Evolutionary conservation across 2,888 invertebrate species (phyloP).

Genomic region (Patella caerulea): DNA sequence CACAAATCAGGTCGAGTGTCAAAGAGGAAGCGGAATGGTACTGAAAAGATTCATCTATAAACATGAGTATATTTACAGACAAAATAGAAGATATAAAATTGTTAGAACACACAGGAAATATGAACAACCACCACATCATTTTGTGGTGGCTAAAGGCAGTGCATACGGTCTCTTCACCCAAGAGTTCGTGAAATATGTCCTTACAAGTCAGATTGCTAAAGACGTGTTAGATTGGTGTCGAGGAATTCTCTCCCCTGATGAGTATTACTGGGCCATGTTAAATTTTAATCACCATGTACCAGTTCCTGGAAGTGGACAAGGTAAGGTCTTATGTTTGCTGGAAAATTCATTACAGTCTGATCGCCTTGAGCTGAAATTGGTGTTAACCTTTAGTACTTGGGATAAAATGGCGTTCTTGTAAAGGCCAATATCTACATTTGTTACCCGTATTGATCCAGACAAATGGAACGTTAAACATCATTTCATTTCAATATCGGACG

Average conservation of each 20-base stretch:
- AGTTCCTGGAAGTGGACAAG: slow-evolving; percentile 65
- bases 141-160: slow-evolving; percentile 49
- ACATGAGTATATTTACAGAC: slow-evolving; percentile 27
- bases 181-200: slow-evolving; percentile 63
- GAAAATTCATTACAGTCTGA: too few species aligned
- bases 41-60: slow-evolving; percentile 9
- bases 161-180: slow-evolving; percentile 68
- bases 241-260: slow-evolving; percentile 67
- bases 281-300: slow-evolving; percentile 63
- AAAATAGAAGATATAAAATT: neutral
- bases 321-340: slow-evolving; percentile 35
- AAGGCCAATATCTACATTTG: too few species aligned
- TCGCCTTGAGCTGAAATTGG: too few species aligned
- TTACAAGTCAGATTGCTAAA: slow-evolving; percentile 51
- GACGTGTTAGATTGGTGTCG: slow-evolving; percentile 65
- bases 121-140: slow-evolving; percentile 43
- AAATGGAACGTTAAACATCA: too few species aligned
- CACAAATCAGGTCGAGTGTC: slow-evolving; percentile 65
- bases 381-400: too few species aligned
- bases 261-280: slow-evolving; percentile 69
- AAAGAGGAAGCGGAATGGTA: slow-evolving; percentile 37
- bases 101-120: slow-evolving; percentile 8
- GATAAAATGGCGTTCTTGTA: too few species aligned
- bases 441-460: too few species aligned
- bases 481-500: too few species aligned